Evolutionary conservation across 2,888 invertebrate genomes (phyloP).

Genomic region (Omphaloscelis lunosa): DNA sequence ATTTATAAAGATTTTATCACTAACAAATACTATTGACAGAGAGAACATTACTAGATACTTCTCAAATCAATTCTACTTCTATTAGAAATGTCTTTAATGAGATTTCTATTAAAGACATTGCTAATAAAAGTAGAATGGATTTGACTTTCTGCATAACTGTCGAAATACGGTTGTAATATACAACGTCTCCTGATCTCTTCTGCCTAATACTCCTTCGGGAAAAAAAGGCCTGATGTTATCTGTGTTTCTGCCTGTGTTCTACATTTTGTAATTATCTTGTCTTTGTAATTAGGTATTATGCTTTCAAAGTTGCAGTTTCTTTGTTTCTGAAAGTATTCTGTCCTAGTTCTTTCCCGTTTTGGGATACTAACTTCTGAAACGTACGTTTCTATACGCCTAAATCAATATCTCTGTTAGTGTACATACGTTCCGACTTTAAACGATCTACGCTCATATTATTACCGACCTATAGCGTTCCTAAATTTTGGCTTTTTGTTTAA

Average conservation of each 20-base stretch:
- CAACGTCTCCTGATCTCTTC: background rate
- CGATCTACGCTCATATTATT: background rate
- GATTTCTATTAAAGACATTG: background rate
- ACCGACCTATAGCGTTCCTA: background rate
- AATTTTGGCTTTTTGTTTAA: background rate
- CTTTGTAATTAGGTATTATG: background rate
- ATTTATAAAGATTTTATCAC: no score
- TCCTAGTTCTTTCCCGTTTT: background rate
- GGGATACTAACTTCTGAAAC: background rate
- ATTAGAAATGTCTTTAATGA: background rate
- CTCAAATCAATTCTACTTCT: background rate
- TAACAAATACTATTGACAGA: no score
- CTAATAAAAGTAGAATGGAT: no score
- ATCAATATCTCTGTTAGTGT: background rate
- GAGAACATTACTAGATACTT: background rate
- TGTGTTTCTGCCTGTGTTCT: background rate
- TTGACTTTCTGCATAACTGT: background rate
- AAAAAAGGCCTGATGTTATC: background rate
- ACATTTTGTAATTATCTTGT: background rate
- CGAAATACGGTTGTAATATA: background rate
- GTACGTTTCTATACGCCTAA: no score
- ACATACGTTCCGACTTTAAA: background rate
- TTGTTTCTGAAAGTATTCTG: background rate
- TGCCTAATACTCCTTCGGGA: background rate
- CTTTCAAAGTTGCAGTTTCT: background rate